These are phyloP conservation scores for Microcebus lehilahytsara DNA, from an alignment of 2,113 vertebrate species.

Conservation along the genomic window DNA sequence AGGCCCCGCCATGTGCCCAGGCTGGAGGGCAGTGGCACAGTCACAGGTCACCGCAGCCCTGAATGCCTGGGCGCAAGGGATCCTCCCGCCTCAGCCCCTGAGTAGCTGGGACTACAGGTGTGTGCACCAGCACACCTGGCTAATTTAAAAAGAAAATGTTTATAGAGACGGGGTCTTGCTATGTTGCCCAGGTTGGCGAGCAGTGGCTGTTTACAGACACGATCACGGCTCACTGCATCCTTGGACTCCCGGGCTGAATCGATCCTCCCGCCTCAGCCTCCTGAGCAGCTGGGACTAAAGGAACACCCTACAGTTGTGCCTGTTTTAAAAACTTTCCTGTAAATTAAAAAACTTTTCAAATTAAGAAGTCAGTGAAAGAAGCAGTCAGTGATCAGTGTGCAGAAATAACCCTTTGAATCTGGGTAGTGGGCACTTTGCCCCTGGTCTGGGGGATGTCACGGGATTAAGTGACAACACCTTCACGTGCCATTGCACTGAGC, in stretches of 20 bases:
- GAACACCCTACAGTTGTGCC: background rate
- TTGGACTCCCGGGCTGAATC: background rate
- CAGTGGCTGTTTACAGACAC: background rate
- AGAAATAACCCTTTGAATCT: background rate
- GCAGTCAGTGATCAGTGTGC: background rate
- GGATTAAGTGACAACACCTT: background rate
- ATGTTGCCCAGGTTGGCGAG: background rate
- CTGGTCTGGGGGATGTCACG: background rate
- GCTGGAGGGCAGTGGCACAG: background rate
- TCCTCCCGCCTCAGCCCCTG: background rate
- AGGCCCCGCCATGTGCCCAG: background rate
- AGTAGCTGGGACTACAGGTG: background rate
- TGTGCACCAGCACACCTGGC: background rate
- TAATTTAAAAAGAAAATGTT: too few relatives aligned
- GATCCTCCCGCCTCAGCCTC: background rate
- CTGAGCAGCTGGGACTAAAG: background rate
- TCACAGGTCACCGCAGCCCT: too few relatives aligned
- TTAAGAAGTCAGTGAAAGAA: background rate
- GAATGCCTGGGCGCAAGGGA: background rate
- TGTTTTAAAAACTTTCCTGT: background rate
- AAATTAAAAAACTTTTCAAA: background rate
- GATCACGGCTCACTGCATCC: background rate
- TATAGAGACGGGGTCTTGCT: background rate
- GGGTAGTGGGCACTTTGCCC: background rate
- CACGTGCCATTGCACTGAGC: rapidly evolving